phyloP scores from a whole-genome alignment of 2,113 vertebrate genomes.

The Podiceps cristatus region DNA sequence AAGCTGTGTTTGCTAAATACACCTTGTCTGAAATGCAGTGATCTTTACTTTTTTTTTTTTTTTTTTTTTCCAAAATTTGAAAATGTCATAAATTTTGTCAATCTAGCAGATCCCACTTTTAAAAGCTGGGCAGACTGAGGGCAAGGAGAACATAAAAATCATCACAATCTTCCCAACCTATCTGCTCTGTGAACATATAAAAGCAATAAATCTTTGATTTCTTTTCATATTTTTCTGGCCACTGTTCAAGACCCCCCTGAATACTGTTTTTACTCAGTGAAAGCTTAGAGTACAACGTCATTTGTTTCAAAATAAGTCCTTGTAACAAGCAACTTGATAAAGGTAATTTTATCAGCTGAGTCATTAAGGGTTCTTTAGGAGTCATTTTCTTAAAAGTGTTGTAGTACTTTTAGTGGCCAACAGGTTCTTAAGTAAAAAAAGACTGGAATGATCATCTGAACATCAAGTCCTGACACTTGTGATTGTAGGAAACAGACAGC shows the following conservation, averaged over 20 bases:
- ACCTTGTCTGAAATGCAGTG: background rate
- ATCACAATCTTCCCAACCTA: background rate
- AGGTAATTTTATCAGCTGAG: background rate
- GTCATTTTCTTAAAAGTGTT: background rate
- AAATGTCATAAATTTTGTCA: background rate
- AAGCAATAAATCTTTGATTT: background rate
- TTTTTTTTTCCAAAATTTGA: background rate
- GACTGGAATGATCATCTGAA: background rate
- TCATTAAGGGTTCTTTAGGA: background rate
- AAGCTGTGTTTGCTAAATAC: constrained; percentile 37
- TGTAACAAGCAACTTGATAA: background rate
- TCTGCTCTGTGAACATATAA: background rate
- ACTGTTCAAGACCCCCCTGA: background rate
- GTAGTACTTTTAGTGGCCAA: background rate
- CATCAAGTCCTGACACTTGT: too few species aligned
- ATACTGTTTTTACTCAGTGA: background rate
- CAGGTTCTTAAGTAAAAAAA: background rate
- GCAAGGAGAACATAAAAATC: background rate
- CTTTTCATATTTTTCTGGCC: background rate
- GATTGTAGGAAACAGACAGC: background rate
- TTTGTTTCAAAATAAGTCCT: background rate
- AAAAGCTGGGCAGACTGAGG: background rate
- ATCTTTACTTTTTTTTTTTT: background rate
- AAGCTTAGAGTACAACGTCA: background rate
- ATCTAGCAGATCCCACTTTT: background rate